Evolutionary conservation across 2,888 invertebrate species (phyloP).

Genomic region (Harpalus rufipes): DNA sequence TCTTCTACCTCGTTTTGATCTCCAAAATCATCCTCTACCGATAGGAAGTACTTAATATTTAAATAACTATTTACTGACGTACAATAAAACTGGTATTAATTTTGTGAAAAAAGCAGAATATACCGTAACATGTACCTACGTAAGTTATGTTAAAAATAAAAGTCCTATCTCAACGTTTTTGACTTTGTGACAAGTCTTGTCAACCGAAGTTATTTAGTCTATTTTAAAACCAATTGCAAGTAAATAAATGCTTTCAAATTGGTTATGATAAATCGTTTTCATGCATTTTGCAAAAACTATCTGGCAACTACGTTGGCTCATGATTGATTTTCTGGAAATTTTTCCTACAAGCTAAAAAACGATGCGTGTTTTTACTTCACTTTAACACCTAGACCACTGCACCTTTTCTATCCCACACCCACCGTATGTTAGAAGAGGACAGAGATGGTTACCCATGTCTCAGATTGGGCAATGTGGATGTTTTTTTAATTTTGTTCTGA

Average conservation of each 20-base stretch:
- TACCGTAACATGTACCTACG: too few relatives aligned
- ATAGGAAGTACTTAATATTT: too few relatives aligned
- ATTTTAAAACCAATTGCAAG: background rate
- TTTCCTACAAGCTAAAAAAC: constrained; percentile 18
- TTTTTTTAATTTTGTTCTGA: constrained; percentile 61
- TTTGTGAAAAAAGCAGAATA: too few relatives aligned
- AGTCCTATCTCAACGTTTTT: too few relatives aligned
- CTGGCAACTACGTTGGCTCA: constrained; percentile 18
- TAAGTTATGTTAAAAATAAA: too few relatives aligned
- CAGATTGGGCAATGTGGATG: constrained; percentile 19
- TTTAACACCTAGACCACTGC: constrained; percentile 12
- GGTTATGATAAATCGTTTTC: constrained; percentile 36
- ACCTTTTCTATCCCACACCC: background rate
- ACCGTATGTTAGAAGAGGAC: constrained; percentile 7
- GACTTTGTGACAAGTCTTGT: too few relatives aligned
- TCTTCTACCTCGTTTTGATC: too few relatives aligned
- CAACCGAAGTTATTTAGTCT: too few relatives aligned
- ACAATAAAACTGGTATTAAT: too few relatives aligned
- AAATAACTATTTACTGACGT: too few relatives aligned
- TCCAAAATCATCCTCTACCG: too few relatives aligned
- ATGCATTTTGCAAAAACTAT: constrained; percentile 7
- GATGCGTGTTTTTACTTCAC: constrained; percentile 18
- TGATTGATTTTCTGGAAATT: constrained; percentile 45
- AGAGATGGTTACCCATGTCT: constrained; percentile 48
- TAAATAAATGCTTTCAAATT: constrained; percentile 18